These are phyloP conservation scores for Eurytoma adleriae DNA, from an alignment of 2,888 invertebrate genomes.

Conservation along the genomic window DNA sequence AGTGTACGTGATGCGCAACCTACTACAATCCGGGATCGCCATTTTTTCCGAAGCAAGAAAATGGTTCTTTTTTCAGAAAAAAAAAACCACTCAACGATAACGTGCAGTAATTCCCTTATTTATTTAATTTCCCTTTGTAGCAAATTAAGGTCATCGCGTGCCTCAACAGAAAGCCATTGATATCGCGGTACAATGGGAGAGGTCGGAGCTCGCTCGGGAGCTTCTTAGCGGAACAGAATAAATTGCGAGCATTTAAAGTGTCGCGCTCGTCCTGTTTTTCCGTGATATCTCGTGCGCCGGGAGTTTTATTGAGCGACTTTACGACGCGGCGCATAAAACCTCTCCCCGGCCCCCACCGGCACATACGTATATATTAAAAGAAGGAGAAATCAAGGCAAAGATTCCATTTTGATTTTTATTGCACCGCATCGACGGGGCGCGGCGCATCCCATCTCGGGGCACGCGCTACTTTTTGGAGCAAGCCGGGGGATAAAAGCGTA, in stretches of 20 bases:
- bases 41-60: too few species aligned
- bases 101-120: too few species aligned
- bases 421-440: background rate
- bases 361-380: background rate
- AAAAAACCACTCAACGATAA: too few species aligned
- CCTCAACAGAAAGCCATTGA: background rate
- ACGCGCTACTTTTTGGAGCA: background rate
- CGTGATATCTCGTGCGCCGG: background rate
- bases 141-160: background rate
- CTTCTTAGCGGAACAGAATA: background rate
- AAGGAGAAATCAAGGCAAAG: constrained; percentile 20
- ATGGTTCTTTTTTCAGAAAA: too few species aligned
- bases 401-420: constrained; percentile 44
- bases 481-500: background rate
- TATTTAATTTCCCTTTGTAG: constrained; percentile 5
- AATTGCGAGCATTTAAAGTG: background rate
- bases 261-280: background rate
- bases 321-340: constrained; percentile 29
- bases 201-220: background rate
- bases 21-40: too few species aligned
- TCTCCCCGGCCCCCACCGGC: background rate
- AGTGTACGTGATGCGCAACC: too few species aligned
- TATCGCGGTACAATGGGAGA: background rate
- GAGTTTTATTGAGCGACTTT: constrained; percentile 15
- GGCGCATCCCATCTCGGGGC: background rate